Evolutionary conservation across 2,113 vertebrate species (phyloP), one percentile per base, ranked within the genome.

Genomic region (Columbina picui): DNA sequence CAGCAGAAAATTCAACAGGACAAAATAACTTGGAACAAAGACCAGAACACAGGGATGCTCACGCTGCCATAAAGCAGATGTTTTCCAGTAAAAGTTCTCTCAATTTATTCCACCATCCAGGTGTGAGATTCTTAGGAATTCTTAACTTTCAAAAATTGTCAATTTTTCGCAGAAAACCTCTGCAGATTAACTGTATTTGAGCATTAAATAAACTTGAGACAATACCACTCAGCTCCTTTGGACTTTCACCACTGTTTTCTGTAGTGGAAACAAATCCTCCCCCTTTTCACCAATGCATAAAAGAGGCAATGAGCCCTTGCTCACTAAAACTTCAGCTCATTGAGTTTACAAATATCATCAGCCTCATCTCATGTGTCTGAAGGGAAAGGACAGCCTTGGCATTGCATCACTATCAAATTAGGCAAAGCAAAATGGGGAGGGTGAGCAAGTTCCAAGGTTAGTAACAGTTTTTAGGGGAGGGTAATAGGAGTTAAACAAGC

Each of bases 1-100:
- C 14, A 41, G 23, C 16, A 57, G 52, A 61, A 89, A 78, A 76
- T 8, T 5, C 25, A 71, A 7, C 5, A 88, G 16, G 9, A 29
- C 41, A 32, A 3, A 38, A 78, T 22, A 91, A 87, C 43, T 68
- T 47, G 4, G 43, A 64, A 17, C 8, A 57, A 82, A 82, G 36
- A 26, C 0, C 10, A 57, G 23, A 30, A 47, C 7, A 12, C 12
- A 3, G 1, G 4, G 8, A 32, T 7, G 5, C 2, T 26, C 26
- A 22, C 14, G 34, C 34, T 84, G 18, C 25, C 18, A 32, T 3
- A 4, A 47, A 14, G 3, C 1, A 64, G 7, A 7, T 6, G 12
- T 53, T 36, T 26, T 43, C 26, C 8, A 12, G 12, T 52, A 39
- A 53, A 77, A 81, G 7, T 47, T 71, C 5, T 61, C 32, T n/a